Conservation (phyloP, 2,113 vertebrate species). For the Lepus americanus region DNA sequence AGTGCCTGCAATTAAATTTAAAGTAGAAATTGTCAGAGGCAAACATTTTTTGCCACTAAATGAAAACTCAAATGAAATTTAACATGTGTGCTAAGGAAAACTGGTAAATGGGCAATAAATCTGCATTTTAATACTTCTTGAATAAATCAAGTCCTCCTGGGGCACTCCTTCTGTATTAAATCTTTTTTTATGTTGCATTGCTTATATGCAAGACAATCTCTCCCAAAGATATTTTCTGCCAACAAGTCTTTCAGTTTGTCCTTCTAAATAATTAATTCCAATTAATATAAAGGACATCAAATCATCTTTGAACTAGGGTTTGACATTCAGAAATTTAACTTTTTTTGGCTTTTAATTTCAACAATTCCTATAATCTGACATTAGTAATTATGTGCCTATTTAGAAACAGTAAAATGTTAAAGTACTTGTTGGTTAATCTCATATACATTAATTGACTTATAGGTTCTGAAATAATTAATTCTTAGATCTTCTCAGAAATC, state of each 20-base stretch:
- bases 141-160: conserved; percentile 13
- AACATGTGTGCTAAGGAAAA: not conserved
- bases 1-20: conserved; percentile 54
- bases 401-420: not conserved
- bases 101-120: conserved; percentile 29
- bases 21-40: conserved; percentile 31
- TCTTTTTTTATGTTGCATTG: not conserved
- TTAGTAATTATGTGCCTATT: not conserved
- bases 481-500: not conserved
- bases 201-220: not conserved
- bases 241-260: not conserved
- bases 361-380: not conserved
- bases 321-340: not conserved
- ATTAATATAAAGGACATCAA: not conserved
- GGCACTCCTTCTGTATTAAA: not conserved
- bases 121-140: conserved; percentile 15
- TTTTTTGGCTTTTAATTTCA: not conserved
- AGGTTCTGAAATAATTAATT: not conserved
- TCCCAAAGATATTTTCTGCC: conserved; percentile 18
- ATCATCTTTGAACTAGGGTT: not conserved
- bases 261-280: not conserved
- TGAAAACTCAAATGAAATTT: conserved; percentile 59
- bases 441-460: not conserved
- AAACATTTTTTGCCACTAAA: conserved; percentile 53
- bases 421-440: not conserved